These are phyloP conservation scores for Bambusicola thoracicus DNA, from an alignment of 2,113 vertebrate genomes.

Conservation along the genomic window DNA sequence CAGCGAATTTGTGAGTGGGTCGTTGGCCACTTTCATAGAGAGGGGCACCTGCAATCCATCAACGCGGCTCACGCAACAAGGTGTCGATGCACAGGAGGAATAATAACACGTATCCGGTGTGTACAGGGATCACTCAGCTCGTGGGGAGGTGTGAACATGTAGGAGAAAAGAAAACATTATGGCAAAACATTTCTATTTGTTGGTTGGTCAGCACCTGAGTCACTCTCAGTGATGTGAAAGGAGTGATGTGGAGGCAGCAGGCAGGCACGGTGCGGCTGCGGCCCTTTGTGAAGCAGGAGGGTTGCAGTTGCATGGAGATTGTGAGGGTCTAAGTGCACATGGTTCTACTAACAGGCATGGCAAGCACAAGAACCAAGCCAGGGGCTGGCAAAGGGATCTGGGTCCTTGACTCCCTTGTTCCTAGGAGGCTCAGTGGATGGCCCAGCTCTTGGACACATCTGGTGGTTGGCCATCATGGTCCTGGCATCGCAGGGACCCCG, in stretches of 20 bases:
- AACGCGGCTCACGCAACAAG: conserved; percentile 46
- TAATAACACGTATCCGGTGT: neutral
- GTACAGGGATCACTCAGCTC: conserved; percentile 34
- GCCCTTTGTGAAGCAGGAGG: neutral
- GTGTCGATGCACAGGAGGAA: conserved; percentile 43
- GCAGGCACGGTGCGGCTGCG: neutral
- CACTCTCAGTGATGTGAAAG: neutral
- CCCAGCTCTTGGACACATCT: neutral
- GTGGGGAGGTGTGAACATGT: conserved; percentile 21
- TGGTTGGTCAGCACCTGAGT: neutral
- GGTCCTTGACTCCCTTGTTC: neutral
- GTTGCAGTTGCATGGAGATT: rapidly evolving
- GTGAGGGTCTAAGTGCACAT: neutral
- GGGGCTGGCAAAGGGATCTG: neutral
- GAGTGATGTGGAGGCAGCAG: neutral
- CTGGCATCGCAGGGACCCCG: rapidly evolving
- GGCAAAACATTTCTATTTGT: neutral
- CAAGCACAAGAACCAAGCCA: neutral
- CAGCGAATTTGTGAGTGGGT: conserved; percentile 62
- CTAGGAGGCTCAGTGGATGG: neutral
- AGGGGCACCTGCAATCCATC: conserved; percentile 70
- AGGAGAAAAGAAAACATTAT: neutral
- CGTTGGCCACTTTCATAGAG: conserved; percentile 18
- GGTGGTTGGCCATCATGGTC: rapidly evolving
- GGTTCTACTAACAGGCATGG: neutral